phyloP scores from a whole-genome alignment of 2,113 vertebrate species.

The Tonatia bakeri region DNA sequence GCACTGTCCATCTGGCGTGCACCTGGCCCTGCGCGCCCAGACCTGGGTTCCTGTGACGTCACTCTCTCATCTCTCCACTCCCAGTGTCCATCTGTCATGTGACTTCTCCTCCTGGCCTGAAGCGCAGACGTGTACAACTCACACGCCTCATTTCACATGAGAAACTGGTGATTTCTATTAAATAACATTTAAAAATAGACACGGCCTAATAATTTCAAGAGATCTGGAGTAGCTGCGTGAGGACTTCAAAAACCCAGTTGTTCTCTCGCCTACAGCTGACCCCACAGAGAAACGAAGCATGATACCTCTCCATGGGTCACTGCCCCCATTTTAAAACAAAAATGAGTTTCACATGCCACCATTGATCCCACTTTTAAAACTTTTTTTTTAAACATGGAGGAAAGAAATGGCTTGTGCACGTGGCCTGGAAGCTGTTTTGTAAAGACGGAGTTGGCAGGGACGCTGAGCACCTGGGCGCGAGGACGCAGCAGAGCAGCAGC shows the following conservation, averaged over 20 bases:
- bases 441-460: constrained; percentile 24
- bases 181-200: constrained; percentile 41
- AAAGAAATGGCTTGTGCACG: neutral
- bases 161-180: neutral
- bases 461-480: constrained; percentile 35
- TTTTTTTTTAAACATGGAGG: neutral
- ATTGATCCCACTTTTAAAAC: neutral
- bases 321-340: constrained; percentile 3
- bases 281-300: neutral
- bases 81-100: constrained; percentile 33
- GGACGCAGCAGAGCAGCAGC: constrained; percentile 21
- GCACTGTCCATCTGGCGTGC: constrained; percentile 58
- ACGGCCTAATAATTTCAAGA: neutral
- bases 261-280: neutral
- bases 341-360: neutral
- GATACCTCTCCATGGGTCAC: neutral
- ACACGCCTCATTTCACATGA: constrained; percentile 8
- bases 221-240: neutral
- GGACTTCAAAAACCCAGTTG: neutral
- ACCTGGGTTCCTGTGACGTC: constrained; percentile 36
- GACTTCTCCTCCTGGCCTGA: neutral
- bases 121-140: neutral
- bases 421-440: neutral
- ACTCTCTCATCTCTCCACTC: constrained; percentile 41
- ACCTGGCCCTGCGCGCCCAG: constrained; percentile 25